These are phyloP conservation scores for Pentamera pediparva DNA, from an alignment of 53 echinoderm and acorn worm genomes.

Conservation along the genomic window DNA sequence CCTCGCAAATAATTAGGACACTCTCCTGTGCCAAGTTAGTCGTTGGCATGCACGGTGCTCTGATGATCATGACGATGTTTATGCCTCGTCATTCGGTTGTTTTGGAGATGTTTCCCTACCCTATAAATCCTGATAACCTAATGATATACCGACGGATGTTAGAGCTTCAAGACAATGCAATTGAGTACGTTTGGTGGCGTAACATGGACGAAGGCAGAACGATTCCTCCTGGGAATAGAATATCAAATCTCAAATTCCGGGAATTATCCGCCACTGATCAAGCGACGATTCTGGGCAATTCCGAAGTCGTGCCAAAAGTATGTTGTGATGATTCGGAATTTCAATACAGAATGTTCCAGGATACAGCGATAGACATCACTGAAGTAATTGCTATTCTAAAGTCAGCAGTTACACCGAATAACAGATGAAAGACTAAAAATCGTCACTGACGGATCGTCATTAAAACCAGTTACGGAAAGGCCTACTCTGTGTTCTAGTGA, in stretches of 20 bases:
- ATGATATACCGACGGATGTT: background rate
- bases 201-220: background rate
- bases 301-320: background rate
- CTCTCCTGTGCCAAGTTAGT: background rate
- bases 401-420: no score
- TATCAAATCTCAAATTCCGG: no score
- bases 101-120: constrained; percentile 14
- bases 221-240: no score
- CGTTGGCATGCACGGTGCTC: constrained; percentile 1
- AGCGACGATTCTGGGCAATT: background rate
- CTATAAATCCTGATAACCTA: background rate
- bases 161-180: background rate
- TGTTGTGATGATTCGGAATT: background rate
- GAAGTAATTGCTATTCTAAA: no score
- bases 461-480: no score
- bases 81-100: background rate
- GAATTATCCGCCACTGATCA: background rate
- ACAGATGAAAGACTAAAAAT: no score
- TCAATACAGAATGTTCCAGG: background rate
- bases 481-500: no score
- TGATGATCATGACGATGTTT: constrained; percentile 6
- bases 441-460: no score
- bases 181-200: background rate
- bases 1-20: background rate
- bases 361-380: background rate